Evolutionary conservation across 2,797 vertebrate species (phyloP).

Genomic region (Momotus momota): DNA sequence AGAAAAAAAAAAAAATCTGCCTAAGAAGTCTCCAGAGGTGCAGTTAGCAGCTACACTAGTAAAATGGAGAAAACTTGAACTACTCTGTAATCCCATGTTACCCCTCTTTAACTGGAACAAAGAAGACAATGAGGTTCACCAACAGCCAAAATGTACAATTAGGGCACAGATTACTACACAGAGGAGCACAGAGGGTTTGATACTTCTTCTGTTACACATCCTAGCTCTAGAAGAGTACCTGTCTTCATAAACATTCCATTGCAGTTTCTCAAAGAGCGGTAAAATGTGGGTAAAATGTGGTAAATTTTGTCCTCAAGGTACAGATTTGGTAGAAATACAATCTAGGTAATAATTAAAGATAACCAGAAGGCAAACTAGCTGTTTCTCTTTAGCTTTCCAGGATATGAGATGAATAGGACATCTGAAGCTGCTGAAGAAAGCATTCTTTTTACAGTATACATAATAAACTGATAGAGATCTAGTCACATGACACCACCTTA

Average conservation of each 20-base stretch:
- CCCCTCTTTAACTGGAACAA: neutral
- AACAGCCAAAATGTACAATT: neutral
- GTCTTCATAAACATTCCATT: neutral
- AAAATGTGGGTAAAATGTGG: neutral
- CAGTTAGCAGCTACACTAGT: neutral
- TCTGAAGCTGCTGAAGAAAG: neutral
- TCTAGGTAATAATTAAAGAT: neutral
- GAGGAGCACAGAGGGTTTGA: neutral
- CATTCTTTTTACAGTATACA: neutral
- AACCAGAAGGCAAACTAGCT: neutral
- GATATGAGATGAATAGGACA: neutral
- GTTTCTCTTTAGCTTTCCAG: neutral
- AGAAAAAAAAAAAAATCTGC: neutral
- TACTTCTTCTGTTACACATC: neutral
- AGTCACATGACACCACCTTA: neutral
- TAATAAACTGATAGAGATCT: neutral
- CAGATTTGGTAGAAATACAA: neutral
- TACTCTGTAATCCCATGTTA: neutral
- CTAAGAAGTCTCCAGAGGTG: neutral
- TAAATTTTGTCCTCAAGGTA: neutral
- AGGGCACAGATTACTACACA: neutral
- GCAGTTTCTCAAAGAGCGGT: neutral
- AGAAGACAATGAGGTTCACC: neutral
- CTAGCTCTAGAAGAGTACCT: neutral
- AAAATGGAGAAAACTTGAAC: neutral